Percentiles rank a stretch among this genome's conserved stretches.
phyloP scores from a whole-genome alignment of 1,140 invertebrate species.

The Reticulitermes speratus region DNA sequence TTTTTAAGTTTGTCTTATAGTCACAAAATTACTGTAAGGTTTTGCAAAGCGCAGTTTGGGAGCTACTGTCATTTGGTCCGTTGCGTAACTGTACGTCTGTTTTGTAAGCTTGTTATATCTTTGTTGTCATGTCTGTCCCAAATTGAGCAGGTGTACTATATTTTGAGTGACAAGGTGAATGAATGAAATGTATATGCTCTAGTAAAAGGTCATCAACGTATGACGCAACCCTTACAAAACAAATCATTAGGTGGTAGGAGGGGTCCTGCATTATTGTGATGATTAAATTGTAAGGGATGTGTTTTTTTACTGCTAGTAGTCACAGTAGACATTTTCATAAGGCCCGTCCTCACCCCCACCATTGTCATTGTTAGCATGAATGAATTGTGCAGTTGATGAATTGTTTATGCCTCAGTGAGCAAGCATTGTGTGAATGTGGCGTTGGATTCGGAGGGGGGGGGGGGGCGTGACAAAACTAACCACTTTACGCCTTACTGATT shows the following conservation, averaged over 20 bases:
- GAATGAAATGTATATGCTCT: background rate
- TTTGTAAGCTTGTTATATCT: too few relatives aligned
- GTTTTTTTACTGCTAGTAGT: background rate
- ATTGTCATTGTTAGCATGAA: constrained; percentile 3
- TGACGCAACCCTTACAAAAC: background rate
- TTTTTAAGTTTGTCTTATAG: too few relatives aligned
- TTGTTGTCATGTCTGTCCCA: too few relatives aligned
- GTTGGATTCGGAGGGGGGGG: background rate
- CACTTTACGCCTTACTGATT: background rate
- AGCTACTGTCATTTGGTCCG: too few relatives aligned
- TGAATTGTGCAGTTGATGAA: background rate
- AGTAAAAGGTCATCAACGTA: constrained; percentile 7
- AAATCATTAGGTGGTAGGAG: background rate
- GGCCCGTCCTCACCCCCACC: background rate
- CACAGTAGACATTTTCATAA: background rate
- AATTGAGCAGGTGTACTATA: background rate
- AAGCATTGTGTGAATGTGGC: background rate
- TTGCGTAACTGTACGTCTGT: too few relatives aligned
- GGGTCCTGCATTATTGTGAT: background rate
- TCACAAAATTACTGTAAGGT: too few relatives aligned
- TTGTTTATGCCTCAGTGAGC: background rate
- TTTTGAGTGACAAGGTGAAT: background rate
- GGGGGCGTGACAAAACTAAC: background rate
- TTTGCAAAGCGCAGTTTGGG: too few relatives aligned
- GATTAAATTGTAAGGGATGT: constrained; percentile 13